phyloP scores from a whole-genome alignment of 2,113 vertebrate genomes.

The Ammospiza caudacuta region DNA sequence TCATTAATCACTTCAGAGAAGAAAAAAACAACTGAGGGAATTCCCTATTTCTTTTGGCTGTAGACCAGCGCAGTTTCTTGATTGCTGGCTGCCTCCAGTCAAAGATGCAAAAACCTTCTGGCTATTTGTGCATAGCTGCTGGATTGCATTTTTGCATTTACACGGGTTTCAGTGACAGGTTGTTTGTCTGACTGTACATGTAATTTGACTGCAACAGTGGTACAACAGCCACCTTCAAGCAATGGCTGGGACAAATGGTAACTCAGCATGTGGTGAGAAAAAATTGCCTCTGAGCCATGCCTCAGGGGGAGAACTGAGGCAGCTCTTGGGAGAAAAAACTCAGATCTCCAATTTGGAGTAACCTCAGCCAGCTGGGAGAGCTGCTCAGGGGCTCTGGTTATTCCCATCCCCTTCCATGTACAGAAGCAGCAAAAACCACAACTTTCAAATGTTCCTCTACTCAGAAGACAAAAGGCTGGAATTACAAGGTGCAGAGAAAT shows the following conservation, averaged over 20 bases:
- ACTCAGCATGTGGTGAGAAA: not conserved
- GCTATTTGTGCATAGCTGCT: not conserved
- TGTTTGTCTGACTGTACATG: not conserved
- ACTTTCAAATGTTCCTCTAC: not conserved
- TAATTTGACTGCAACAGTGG: not conserved
- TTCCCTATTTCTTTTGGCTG: slow-evolving; percentile 18
- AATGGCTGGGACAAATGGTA: not conserved
- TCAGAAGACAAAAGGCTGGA: not conserved
- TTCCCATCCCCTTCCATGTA: not conserved
- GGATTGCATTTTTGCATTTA: not conserved
- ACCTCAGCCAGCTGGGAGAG: not conserved
- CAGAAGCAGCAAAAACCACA: not conserved
- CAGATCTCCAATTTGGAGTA: not conserved
- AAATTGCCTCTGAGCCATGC: not conserved
- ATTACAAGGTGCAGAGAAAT: not conserved
- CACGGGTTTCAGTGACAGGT: not conserved
- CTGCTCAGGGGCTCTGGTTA: not conserved
- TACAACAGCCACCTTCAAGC: not conserved
- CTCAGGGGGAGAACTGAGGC: not conserved
- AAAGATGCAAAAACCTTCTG: not conserved
- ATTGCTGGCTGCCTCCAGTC: not conserved
- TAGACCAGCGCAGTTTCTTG: not conserved
- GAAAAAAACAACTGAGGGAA: not conserved
- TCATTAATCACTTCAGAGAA: not conserved
- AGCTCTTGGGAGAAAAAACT: not conserved